Base-by-base conservation (phyloP, 1,140 invertebrate genomes). In the Euwallacea similis region DNA sequence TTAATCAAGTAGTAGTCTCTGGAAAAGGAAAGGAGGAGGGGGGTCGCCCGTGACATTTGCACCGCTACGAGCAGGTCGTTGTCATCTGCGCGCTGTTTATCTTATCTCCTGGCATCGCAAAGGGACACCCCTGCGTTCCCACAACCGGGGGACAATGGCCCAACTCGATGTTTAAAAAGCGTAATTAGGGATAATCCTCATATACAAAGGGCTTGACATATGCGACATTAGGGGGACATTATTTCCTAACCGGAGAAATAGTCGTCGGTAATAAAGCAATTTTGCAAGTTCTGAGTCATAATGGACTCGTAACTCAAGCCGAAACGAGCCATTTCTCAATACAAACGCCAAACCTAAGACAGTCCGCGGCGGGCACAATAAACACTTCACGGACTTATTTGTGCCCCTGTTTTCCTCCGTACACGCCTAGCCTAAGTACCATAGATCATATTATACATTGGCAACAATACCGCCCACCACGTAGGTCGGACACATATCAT, bases 161-260 rank as follows among this genome's bases (percentile, higher is more conserved):
- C 66, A 69, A 66, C 74, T 77, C 71, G 66, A 61, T 77, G 76
- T 78, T 79, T 79, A 78, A 76, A 79, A 76, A 78, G 76, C 76
- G 76, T 80, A 80, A 80, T 80, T 79, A 78, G 75, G 77, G 76
- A 77, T 80, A 79, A 80, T 79, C 79, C 76, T 62, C 75, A 68
- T 72, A 66, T 66, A 71, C 64, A 74, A 75, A 76, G 70, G 66
- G 74, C 53, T 68, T 74, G 78, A 78, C 79, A 80, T 80, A 79
- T 80, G 79, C 69, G 79, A 76, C 76, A 76, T 73, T 65, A 73
- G 73, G 74, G 69, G 2, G 9, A 10, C 46, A 10, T 50, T 13
- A 13, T 13, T 50, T 13, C 46, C 13, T 50, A 13, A 50, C 46
- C 46, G 46, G 9, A 10, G 46, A 50, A 13, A 13, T 50, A 13